Base-by-base conservation (phyloP, 2,113 vertebrate species). In the Eurypyga helias region DNA sequence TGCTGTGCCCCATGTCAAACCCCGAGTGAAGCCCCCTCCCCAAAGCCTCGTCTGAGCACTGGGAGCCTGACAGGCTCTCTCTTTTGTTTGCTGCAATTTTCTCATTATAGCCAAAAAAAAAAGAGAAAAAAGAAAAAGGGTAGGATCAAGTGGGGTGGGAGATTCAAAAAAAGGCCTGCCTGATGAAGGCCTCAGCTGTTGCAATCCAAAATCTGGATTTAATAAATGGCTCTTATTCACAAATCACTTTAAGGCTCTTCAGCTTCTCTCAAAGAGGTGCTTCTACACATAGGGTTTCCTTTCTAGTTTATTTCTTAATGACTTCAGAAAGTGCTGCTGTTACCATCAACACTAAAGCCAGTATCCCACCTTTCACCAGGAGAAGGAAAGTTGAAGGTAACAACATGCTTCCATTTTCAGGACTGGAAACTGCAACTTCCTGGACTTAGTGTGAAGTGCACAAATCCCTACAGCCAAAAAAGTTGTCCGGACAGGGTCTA, bases 171-270 rank as follows among this genome's bases (percentile, higher is more conserved):
- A 98, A 96, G 97, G 97, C 97, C 98, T 97, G 97, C 79, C 49
- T 78, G 70, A 95, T 93, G 97, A 94, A 98, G 96, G 96, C 90
- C 93, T 96, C 95, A 51, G 95, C 94, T 97, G 87, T 95, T 98
- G 94, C 95, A 98, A 97, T 98, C 98, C 98, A 98, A 98, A 98
- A 98, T 98, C 98, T 98, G 98, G 98, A 98, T 97, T 98, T 98
- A 98, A 97, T 95, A 96, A 98, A 99, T 99, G 99, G 99, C 99
- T 99, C 98, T 99, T 98, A 98, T 98, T 99, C 98, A 98, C 98
- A 98, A 99, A 99, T 98, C 98, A 98, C 96, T 98, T 99, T 99
- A 99, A 99, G 99, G 99, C 99, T 99, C 96, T 96, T 98, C 98
- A 98, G 97, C 96, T 98, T 98, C 95, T 98, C 97, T 98, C 97